Percentiles rank a stretch among this genome's conserved stretches.
These are phyloP conservation scores for Benitochromis conjunctus DNA, from an alignment of 2,113 vertebrate genomes.

Conservation along the genomic window DNA sequence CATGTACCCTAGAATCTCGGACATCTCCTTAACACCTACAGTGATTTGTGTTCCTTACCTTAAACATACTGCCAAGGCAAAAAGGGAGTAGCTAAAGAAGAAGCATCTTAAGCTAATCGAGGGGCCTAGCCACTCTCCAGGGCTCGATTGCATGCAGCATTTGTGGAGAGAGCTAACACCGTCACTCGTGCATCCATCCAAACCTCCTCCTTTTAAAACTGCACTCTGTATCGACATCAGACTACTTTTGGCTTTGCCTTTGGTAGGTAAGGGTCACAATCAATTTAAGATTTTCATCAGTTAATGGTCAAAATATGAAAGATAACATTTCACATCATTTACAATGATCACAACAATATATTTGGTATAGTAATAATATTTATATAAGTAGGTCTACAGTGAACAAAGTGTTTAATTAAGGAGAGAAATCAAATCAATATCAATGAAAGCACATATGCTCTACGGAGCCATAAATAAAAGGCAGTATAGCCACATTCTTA, in stretches of 20 bases:
- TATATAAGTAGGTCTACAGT: rapidly evolving
- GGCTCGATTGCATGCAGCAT: no score
- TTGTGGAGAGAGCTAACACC: not conserved
- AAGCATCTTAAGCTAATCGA: not conserved
- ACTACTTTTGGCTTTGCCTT: not conserved
- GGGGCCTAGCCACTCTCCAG: not conserved
- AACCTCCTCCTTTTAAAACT: not conserved
- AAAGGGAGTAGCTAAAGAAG: not conserved
- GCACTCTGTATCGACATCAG: not conserved
- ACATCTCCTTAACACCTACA: no score
- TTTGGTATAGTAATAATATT: not conserved
- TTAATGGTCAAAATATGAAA: not conserved
- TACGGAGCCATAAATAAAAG: not conserved
- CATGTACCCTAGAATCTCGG: no score
- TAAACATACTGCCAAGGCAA: not conserved
- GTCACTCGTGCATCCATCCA: not conserved
- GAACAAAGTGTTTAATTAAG: not conserved
- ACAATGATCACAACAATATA: not conserved
- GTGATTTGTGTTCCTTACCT: not conserved
- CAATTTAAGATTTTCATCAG: not conserved
- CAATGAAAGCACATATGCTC: not conserved
- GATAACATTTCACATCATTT: no score
- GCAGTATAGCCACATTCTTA: not conserved
- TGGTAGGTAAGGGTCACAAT: not conserved
- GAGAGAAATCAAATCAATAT: not conserved